These are phyloP conservation scores for Platynereis dumerilii DNA, from an alignment of 2,888 invertebrate genomes.

Conservation along the genomic window DNA sequence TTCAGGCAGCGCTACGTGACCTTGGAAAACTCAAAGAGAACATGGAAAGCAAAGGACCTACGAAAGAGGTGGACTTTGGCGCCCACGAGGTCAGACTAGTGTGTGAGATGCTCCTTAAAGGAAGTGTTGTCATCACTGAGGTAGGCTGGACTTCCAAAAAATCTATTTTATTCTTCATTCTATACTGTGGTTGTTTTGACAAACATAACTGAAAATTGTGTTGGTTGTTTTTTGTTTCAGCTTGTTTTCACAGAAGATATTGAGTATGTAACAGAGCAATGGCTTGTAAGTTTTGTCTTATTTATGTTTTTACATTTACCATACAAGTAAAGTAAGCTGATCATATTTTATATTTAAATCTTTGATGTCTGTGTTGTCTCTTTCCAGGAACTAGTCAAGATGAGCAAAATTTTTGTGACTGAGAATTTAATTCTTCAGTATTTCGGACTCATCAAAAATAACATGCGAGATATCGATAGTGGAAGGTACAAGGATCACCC, in stretches of 20 bases:
- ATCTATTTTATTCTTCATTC: too few relatives aligned
- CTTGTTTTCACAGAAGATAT: constrained; percentile 47
- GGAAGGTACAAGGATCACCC: constrained; percentile 39
- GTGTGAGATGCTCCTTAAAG: constrained; percentile 55
- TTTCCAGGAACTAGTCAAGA: constrained; percentile 33
- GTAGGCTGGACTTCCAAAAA: too few relatives aligned
- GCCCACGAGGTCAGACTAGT: constrained; percentile 55
- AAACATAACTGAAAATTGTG: too few relatives aligned
- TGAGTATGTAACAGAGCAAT: constrained; percentile 37
- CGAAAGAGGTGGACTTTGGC: constrained; percentile 51
- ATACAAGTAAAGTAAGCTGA: too few relatives aligned
- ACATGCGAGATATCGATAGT: constrained; percentile 46
- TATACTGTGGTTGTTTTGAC: too few relatives aligned
- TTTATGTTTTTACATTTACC: neutral
- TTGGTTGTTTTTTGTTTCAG: constrained; percentile 44
- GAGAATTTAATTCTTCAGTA: constrained; percentile 56
- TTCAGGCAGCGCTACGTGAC: too few relatives aligned
- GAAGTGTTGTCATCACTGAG: constrained; percentile 50
- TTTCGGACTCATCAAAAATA: constrained; percentile 55
- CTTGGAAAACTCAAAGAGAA: constrained; percentile 35
- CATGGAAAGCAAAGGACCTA: constrained; percentile 50
- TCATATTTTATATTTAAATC: too few relatives aligned
- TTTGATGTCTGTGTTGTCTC: neutral
- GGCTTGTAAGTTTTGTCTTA: neutral
- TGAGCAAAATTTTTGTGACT: constrained; percentile 46